Evolutionary conservation across 2,113 vertebrate genomes (phyloP).

Genomic region (Fulmarus glacialis): DNA sequence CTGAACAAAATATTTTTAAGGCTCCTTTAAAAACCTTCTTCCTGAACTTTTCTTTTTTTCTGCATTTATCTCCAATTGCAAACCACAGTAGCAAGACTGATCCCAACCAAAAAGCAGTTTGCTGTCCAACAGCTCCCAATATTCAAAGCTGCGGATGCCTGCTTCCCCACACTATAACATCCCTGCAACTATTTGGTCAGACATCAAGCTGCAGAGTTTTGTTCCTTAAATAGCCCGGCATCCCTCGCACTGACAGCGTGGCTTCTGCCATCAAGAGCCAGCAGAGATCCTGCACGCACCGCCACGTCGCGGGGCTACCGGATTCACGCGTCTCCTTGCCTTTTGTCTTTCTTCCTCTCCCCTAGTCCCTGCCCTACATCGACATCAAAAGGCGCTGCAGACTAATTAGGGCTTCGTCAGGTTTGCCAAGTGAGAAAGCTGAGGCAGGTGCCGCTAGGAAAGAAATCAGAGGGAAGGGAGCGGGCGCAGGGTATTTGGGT

Average conservation of each 20-base stretch:
- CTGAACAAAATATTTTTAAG: background rate
- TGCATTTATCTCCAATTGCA: background rate
- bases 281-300: background rate
- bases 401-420: background rate
- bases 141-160: background rate
- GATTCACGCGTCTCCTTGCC: background rate
- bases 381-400: background rate
- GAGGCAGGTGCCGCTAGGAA: background rate
- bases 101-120: background rate
- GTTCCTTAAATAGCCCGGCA: background rate
- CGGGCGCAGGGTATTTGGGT: fast-evolving
- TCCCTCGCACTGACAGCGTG: background rate
- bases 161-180: background rate
- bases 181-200: background rate
- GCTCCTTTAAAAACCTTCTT: background rate
- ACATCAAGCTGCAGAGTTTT: background rate
- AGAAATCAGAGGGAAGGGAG: background rate
- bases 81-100: background rate
- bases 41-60: background rate
- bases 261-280: background rate
- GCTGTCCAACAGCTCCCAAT: background rate
- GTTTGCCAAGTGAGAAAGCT: background rate
- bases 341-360: background rate
- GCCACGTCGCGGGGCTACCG: fast-evolving
- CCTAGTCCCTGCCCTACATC: background rate